Evolutionary conservation across 2,888 invertebrate species (phyloP).

Genomic region (Eledone cirrhosa): DNA sequence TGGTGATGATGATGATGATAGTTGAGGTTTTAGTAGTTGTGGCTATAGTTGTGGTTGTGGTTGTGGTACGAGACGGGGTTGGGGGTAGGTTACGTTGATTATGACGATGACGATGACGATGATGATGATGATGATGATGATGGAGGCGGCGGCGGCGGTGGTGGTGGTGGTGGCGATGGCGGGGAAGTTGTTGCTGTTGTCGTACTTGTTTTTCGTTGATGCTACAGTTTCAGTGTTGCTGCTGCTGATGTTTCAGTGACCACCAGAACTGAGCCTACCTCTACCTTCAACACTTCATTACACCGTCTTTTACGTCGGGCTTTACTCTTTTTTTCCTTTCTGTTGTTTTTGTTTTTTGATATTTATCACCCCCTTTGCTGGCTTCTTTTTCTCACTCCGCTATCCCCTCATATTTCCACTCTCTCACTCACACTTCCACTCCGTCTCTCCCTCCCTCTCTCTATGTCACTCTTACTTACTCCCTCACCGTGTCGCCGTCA

Average conservation of each 20-base stretch:
- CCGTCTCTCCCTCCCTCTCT: background rate
- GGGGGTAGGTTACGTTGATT: background rate
- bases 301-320: background rate
- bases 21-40: conserved; percentile 30
- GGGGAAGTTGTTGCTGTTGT: conserved; percentile 5
- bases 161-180: conserved; percentile 32
- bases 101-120: background rate
- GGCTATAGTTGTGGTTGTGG: background rate
- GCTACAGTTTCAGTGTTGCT: no score
- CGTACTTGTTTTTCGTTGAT: no score
- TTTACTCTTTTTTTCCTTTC: background rate
- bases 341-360: background rate
- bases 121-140: conserved; percentile 33
- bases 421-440: no score
- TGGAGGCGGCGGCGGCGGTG: conserved; percentile 32
- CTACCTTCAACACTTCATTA: background rate
- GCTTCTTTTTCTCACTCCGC: no score
- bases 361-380: no score
- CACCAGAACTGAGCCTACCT: no score
- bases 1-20: background rate
- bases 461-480: background rate
- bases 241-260: no score
- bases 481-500: background rate
- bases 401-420: no score
- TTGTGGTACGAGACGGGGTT: background rate